These are phyloP conservation scores for Lacerta bilineata DNA, from an alignment of 2,797 vertebrate species.

Conservation along the genomic window DNA sequence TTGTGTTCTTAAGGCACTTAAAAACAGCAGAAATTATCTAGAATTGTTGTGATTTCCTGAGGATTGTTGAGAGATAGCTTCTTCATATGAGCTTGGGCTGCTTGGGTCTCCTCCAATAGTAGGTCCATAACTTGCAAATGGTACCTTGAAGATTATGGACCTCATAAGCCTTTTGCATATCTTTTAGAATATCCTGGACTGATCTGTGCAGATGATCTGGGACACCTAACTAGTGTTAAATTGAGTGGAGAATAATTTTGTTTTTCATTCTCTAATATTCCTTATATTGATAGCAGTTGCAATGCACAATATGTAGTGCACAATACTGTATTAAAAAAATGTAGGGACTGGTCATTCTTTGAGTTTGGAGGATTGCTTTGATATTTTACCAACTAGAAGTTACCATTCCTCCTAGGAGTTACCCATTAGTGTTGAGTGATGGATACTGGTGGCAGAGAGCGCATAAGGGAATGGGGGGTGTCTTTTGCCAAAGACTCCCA, in stretches of 20 bases:
- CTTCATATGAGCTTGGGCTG: background rate
- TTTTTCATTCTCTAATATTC: background rate
- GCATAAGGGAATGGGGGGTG: background rate
- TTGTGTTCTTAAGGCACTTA: background rate
- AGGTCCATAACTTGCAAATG: background rate
- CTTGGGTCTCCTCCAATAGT: no score
- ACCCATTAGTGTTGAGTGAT: background rate
- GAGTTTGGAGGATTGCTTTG: background rate
- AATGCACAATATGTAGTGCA: background rate
- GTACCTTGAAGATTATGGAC: background rate
- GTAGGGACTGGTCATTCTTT: background rate
- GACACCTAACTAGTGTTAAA: background rate
- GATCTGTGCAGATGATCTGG: background rate
- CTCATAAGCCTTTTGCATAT: background rate
- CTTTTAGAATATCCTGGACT: background rate
- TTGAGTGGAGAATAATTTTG: background rate
- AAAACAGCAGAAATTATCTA: background rate
- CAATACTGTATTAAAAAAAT: background rate
- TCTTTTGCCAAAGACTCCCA: background rate
- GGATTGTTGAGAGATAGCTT: background rate
- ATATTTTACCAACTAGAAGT: background rate
- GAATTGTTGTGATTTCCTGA: background rate
- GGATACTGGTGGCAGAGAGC: conserved; percentile 11
- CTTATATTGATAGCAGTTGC: background rate
- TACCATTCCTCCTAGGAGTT: background rate